These are phyloP conservation scores for Panthera tigris DNA, from an alignment of 2,113 vertebrate species.

Conservation along the genomic window DNA sequence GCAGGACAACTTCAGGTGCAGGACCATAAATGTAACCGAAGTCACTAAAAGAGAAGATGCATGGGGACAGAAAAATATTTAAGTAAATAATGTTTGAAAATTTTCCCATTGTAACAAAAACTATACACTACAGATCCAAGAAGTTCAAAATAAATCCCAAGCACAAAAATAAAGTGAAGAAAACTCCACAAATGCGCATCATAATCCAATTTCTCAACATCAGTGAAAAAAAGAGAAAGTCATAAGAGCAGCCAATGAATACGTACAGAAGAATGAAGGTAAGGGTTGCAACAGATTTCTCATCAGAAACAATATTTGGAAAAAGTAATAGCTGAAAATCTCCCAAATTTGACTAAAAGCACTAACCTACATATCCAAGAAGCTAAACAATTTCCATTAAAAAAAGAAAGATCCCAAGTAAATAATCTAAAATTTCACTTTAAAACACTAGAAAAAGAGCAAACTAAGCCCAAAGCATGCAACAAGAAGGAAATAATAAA, in stretches of 20 bases:
- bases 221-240: too few species aligned
- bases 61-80: neutral
- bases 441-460: neutral
- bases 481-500: neutral
- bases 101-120: neutral
- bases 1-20: neutral
- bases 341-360: neutral
- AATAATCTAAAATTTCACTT: neutral
- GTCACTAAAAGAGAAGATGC: accelerated
- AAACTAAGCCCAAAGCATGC: neutral
- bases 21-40: neutral
- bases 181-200: accelerated
- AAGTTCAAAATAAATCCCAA: neutral
- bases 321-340: accelerated
- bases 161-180: neutral
- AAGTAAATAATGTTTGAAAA: neutral
- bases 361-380: too few species aligned
- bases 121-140: neutral
- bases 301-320: neutral
- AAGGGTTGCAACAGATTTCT: accelerated
- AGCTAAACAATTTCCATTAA: neutral
- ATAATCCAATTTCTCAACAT: too few species aligned
- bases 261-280: accelerated
- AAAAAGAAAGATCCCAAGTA: neutral
- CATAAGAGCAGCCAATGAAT: accelerated